phyloP scores from a whole-genome alignment of 2,113 vertebrate species.

The Mesitornis unicolor region DNA sequence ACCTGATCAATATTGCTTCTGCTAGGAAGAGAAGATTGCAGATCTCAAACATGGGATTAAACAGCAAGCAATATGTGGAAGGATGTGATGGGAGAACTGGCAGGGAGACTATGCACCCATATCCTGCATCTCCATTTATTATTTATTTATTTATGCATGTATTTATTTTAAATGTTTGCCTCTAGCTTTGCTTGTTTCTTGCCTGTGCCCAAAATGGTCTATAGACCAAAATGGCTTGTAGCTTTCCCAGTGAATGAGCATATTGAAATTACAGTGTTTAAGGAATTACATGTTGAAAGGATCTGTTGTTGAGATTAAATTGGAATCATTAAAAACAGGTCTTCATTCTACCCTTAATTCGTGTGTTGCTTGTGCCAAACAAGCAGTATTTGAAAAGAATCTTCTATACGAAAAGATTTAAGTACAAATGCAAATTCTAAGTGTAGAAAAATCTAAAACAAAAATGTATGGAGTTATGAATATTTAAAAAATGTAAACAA shows the following conservation, averaged over 20 bases:
- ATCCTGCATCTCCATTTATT: neutral
- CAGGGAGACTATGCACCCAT: neutral
- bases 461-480: neutral
- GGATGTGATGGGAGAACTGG: neutral
- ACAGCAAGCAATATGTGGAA: neutral
- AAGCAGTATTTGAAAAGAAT: neutral
- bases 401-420: neutral
- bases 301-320: neutral
- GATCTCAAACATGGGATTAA: neutral
- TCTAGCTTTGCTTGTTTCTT: neutral
- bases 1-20: neutral
- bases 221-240: neutral
- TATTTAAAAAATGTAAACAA: neutral
- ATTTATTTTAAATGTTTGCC: neutral
- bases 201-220: neutral
- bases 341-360: neutral
- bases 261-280: neutral
- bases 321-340: neutral
- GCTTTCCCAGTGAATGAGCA: neutral
- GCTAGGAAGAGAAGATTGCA: neutral
- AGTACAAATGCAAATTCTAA: neutral
- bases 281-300: neutral
- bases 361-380: neutral
- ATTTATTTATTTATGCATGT: neutral
- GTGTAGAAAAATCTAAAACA: neutral